phyloP scores from a whole-genome alignment of 2,797 vertebrate species.

The Falco biarmicus region DNA sequence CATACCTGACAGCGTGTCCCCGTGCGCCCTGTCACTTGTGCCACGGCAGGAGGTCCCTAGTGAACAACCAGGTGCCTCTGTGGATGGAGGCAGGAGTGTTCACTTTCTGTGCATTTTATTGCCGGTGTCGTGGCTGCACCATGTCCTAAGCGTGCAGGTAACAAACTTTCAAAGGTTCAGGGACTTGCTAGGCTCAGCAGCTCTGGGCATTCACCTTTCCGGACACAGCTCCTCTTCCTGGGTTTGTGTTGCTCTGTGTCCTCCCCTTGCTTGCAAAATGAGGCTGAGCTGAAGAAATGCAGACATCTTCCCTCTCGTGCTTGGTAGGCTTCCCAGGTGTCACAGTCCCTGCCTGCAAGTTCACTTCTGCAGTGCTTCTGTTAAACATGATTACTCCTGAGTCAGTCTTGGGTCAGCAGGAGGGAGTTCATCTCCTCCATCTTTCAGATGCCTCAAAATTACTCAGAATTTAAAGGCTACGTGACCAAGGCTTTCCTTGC shows the following conservation, averaged over 20 bases:
- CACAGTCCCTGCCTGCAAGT: background rate
- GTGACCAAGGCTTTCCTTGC: background rate
- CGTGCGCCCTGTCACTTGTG: background rate
- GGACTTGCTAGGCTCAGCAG: background rate
- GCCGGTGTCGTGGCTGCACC: background rate
- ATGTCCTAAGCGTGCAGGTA: background rate
- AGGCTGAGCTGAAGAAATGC: background rate
- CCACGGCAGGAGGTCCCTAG: background rate
- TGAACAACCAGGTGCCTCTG: background rate
- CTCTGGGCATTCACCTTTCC: background rate
- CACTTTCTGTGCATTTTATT: background rate
- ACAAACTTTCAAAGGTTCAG: background rate
- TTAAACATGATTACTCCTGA: background rate
- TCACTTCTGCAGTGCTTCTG: background rate
- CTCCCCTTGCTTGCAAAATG: background rate
- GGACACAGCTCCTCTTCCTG: background rate
- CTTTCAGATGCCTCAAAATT: background rate
- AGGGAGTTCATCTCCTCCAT: background rate
- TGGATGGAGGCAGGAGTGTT: background rate
- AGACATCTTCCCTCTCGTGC: rapidly evolving
- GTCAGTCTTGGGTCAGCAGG: background rate
- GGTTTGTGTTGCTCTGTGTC: rapidly evolving
- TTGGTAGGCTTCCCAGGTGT: background rate
- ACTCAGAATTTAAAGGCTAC: background rate
- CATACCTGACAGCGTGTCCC: rapidly evolving